A percentile compares a stretch with the other conserved stretches of the same genome.
Evolutionary conservation across 2,113 vertebrate genomes (phyloP).

Genomic region (Varanus salvator): DNA sequence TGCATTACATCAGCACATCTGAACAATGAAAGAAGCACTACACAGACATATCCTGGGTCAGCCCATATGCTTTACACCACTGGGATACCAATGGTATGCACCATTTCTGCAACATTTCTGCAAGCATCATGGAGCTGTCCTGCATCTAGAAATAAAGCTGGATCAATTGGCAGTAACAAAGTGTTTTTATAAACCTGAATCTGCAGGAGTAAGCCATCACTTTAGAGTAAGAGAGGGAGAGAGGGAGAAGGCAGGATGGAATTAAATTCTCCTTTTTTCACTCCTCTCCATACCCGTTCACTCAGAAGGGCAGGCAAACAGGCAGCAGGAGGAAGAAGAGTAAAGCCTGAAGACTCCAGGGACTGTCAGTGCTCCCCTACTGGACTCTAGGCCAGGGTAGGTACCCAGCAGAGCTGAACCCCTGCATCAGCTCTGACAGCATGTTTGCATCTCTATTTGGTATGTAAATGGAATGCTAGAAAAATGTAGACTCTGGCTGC

Average conservation of each 20-base stretch:
- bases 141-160: not conserved
- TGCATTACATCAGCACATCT: not conserved
- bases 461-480: not conserved
- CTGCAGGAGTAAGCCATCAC: not conserved
- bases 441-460: not conserved
- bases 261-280: no score
- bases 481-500: not conserved
- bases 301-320: no score
- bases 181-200: not conserved
- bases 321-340: no score
- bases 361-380: no score
- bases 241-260: no score
- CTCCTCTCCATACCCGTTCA: no score
- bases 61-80: not conserved
- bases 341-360: no score
- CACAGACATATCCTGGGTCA: not conserved
- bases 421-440: not conserved
- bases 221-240: not conserved
- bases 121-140: not conserved
- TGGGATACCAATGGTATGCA: not conserved
- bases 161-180: not conserved
- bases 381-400: no score
- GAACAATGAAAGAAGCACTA: not conserved
- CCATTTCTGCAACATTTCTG: not conserved
- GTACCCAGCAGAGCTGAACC: not conserved